phyloP scores from a whole-genome alignment of 1,140 invertebrate genomes.

The Drosophila asahinai region DNA sequence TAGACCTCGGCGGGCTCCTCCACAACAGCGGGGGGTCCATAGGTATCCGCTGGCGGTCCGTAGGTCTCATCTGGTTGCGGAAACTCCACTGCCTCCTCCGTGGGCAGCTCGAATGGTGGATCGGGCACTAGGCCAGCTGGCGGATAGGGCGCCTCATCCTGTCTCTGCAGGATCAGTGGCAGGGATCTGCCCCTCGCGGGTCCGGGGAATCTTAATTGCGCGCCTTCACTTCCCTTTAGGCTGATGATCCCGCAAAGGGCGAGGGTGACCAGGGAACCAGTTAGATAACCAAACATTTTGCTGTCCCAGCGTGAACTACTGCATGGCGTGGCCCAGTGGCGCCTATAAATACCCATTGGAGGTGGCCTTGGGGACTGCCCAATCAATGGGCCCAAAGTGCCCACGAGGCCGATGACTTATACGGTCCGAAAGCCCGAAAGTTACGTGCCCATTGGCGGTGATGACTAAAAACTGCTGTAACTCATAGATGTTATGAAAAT shows the following conservation, averaged over 20 bases:
- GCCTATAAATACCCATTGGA: slow-evolving; percentile 56
- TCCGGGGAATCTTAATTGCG: slow-evolving; percentile 50
- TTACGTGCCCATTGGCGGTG: slow-evolving; percentile 58
- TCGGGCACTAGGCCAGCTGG: slow-evolving; percentile 68
- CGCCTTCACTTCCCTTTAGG: slow-evolving; percentile 25
- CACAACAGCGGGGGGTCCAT: slow-evolving; percentile 35
- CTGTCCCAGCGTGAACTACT: slow-evolving; percentile 55
- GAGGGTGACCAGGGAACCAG: slow-evolving; percentile 28
- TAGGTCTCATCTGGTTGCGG: slow-evolving; percentile 59
- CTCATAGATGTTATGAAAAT: slow-evolving; percentile 38
- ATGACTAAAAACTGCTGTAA: slow-evolving; percentile 56
- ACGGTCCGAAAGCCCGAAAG: slow-evolving; percentile 48
- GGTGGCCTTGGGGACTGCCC: slow-evolving; percentile 48
- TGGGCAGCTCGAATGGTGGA: slow-evolving; percentile 73
- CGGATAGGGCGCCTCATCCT: slow-evolving; percentile 67
- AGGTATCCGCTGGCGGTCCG: slow-evolving; percentile 57
- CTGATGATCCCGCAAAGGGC: slow-evolving; percentile 31
- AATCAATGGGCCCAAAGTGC: slow-evolving; percentile 44
- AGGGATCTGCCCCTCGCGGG: slow-evolving; percentile 21
- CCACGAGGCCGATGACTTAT: slow-evolving; percentile 70
- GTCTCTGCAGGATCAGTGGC: slow-evolving; percentile 39
- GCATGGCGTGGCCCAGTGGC: slow-evolving; percentile 15
- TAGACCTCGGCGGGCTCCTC: slow-evolving; percentile 40
- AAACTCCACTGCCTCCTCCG: slow-evolving; percentile 53
- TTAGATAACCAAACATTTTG: slow-evolving; percentile 58